Conservation (phyloP, 2,797 vertebrate species). For the Saxicola maurus region DNA sequence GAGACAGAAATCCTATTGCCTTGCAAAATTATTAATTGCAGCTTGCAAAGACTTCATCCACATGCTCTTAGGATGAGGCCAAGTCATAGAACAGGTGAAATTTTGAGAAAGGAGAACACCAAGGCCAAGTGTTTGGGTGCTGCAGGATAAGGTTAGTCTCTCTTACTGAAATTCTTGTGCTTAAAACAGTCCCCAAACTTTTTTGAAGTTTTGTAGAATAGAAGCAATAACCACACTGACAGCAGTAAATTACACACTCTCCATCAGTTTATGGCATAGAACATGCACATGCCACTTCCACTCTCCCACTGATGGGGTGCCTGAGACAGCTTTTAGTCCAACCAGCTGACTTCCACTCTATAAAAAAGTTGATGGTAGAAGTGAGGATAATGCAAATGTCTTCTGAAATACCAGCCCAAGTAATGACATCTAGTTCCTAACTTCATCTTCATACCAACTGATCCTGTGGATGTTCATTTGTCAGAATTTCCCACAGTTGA, state of each 20-base stretch:
- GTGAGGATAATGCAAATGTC: background rate
- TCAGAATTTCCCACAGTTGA: background rate
- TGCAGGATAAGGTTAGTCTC: background rate
- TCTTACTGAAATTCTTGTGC: background rate
- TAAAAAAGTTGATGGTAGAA: background rate
- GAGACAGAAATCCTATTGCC: background rate
- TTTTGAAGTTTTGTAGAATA: background rate
- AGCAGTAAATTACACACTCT: background rate
- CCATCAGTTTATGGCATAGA: background rate
- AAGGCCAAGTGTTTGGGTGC: background rate
- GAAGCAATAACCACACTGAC: background rate
- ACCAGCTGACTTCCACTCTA: background rate
- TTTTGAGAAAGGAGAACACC: background rate
- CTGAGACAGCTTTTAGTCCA: background rate
- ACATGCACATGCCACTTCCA: background rate
- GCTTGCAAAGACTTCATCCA: background rate
- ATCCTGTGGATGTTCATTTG: background rate
- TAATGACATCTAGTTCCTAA: background rate
- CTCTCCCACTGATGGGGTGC: no score
- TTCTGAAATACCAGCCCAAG: background rate
- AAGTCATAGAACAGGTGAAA: background rate
- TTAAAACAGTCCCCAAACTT: background rate
- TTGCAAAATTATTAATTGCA: background rate
- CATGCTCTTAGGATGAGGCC: background rate
- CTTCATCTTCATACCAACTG: background rate